These are phyloP conservation scores for Hippocampus guttulatus DNA, from an alignment of 2,113 vertebrate genomes.

Conservation along the genomic window DNA sequence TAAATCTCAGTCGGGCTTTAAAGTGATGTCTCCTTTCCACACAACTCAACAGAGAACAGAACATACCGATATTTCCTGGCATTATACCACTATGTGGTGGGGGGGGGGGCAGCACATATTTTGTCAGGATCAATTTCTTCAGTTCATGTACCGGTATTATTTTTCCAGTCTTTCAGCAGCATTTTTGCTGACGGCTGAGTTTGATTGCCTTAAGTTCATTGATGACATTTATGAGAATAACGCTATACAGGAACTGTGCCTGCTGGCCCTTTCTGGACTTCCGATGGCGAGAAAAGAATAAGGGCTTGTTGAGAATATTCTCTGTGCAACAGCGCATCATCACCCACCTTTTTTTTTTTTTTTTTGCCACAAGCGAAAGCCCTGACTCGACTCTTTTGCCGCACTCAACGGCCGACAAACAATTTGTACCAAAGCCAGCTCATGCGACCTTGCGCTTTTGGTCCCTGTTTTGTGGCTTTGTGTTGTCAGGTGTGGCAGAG, in stretches of 20 bases:
- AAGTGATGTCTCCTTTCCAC: slow-evolving; percentile 29
- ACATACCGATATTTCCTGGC: slow-evolving; percentile 15
- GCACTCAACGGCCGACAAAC: slow-evolving; percentile 44
- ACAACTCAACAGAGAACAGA: slow-evolving; percentile 15
- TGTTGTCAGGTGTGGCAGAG: slow-evolving; percentile 29
- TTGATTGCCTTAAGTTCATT: slow-evolving; percentile 70
- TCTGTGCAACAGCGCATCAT: slow-evolving; percentile 28
- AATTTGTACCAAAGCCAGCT: slow-evolving; percentile 71
- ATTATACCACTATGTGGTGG: slow-evolving; percentile 15
- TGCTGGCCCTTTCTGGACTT: slow-evolving; percentile 46
- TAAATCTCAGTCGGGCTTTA: slow-evolving; percentile 43
- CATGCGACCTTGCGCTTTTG: slow-evolving; percentile 50
- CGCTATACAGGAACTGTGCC: slow-evolving; percentile 57
- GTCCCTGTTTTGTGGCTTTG: slow-evolving; percentile 51
- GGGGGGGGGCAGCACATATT: slow-evolving; percentile 11
- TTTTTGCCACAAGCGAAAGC: background rate
- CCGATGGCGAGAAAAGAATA: slow-evolving; percentile 29
- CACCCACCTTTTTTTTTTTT: slow-evolving; percentile 14
- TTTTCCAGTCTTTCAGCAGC: slow-evolving; percentile 22
- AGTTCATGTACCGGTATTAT: slow-evolving; percentile 22
- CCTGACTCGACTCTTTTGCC: slow-evolving; percentile 36
- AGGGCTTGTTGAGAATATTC: slow-evolving; percentile 44
- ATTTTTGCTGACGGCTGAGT: slow-evolving; percentile 39
- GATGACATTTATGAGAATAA: slow-evolving; percentile 35
- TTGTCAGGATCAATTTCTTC: slow-evolving; percentile 4